A percentile compares a stretch with the other conserved stretches of the same genome.
Conservation (phyloP, 2,113 vertebrate species). For the Aviceda subcristata region DNA sequence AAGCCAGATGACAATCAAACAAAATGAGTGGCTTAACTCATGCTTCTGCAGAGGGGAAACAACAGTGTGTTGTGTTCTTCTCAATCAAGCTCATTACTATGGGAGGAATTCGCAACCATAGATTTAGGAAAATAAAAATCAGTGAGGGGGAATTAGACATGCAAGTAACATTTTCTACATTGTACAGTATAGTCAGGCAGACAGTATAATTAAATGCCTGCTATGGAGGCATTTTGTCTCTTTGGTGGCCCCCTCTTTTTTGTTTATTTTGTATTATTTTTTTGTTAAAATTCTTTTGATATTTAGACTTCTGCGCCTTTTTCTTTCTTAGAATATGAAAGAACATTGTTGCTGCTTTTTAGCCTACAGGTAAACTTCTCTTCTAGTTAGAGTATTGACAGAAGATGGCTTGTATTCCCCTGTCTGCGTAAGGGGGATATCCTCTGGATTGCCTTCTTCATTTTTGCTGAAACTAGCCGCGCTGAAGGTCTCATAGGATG, state of each 20-base stretch:
- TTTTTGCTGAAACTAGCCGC: slow-evolving; percentile 87
- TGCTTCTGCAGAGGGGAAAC: slow-evolving; percentile 71
- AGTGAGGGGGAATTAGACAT: slow-evolving; percentile 80
- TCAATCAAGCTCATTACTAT: slow-evolving; percentile 72
- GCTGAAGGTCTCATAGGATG: slow-evolving; percentile 93
- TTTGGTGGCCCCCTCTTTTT: slow-evolving; percentile 80
- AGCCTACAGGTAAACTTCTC: slow-evolving; percentile 98
- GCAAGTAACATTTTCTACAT: slow-evolving; percentile 90
- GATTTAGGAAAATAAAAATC: slow-evolving; percentile 75
- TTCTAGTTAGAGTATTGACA: slow-evolving; percentile 94
- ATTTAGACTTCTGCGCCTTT: slow-evolving; percentile 68
- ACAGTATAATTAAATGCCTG: slow-evolving; percentile 80
- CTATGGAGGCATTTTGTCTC: slow-evolving; percentile 85
- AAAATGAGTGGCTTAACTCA: slow-evolving; percentile 73
- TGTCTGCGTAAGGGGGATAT: slow-evolving; percentile 95
- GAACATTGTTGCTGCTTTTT: slow-evolving; percentile 49
- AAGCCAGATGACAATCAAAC: slow-evolving; percentile 66
- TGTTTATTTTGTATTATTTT: slow-evolving; percentile 57
- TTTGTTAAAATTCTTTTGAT: slow-evolving; percentile 70
- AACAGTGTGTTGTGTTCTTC: slow-evolving; percentile 64
- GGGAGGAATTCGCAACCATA: slow-evolving; percentile 74
- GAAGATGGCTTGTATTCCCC: slow-evolving; percentile 98
- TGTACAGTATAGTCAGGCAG: slow-evolving; percentile 89
- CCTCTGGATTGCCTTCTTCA: slow-evolving; percentile 88
- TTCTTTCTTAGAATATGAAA: slow-evolving; percentile 65